phyloP scores from a whole-genome alignment of 2,113 vertebrate genomes.

The Acrocephalus arundinaceus region DNA sequence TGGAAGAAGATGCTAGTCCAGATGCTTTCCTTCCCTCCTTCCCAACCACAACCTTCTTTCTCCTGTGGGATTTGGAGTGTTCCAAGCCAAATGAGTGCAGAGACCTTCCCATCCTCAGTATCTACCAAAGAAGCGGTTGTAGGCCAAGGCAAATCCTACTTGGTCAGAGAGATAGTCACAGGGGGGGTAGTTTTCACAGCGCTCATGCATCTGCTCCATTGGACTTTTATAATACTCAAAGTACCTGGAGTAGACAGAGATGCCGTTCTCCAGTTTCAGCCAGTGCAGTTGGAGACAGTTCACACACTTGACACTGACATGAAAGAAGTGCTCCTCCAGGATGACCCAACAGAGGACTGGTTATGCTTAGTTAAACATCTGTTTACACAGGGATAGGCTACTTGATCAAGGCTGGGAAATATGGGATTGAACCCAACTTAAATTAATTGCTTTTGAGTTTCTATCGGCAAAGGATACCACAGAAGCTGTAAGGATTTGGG shows the following conservation, averaged over 20 bases:
- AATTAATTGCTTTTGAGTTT: background rate
- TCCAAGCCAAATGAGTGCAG: background rate
- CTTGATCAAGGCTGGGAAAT: background rate
- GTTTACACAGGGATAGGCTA: fast-evolving
- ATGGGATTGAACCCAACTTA: background rate
- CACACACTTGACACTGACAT: background rate
- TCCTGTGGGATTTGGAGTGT: background rate
- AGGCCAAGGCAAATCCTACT: conserved; percentile 76
- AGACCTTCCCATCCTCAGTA: conserved; percentile 38
- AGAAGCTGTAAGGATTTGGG: background rate
- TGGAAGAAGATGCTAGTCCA: background rate
- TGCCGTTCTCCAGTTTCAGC: background rate
- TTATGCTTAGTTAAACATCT: background rate
- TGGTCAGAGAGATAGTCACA: conserved; percentile 79
- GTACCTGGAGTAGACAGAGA: conserved; percentile 41
- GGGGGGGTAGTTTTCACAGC: conserved; percentile 76
- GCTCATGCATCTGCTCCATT: conserved; percentile 71
- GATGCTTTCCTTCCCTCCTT: background rate
- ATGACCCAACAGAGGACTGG: background rate
- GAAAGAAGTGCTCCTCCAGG: background rate
- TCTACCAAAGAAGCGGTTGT: conserved; percentile 79
- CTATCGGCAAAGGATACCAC: background rate
- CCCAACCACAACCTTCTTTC: background rate
- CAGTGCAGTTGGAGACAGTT: background rate
- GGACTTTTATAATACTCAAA: conserved; percentile 24